Evolutionary conservation across 2,797 vertebrate species (phyloP).

Genomic region (Tympanoctomys barrerae): DNA sequence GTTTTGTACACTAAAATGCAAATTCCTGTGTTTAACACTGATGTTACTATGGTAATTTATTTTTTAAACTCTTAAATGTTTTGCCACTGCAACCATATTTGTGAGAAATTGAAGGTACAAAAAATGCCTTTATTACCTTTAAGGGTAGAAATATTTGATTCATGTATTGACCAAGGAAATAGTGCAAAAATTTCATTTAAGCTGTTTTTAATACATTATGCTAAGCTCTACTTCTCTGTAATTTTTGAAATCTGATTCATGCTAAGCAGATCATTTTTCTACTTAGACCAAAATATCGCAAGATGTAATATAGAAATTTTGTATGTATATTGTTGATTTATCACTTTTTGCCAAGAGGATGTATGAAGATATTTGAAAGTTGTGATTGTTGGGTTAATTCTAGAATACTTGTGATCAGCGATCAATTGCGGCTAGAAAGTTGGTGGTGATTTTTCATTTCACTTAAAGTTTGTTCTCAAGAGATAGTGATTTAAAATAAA

Average conservation of each 20-base stretch:
- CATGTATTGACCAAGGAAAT: conserved; percentile 81
- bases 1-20: conserved; percentile 83
- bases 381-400: conserved; percentile 2
- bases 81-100: conserved; percentile 83
- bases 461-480: conserved; percentile 79
- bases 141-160: conserved; percentile 83
- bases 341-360: background rate
- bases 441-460: conserved; percentile 82
- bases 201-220: conserved; percentile 73
- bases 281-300: conserved; percentile 66
- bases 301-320: conserved; percentile 66
- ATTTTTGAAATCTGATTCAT: conserved; percentile 78
- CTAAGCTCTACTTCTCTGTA: conserved; percentile 75
- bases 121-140: conserved; percentile 83
- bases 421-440: conserved; percentile 76
- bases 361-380: background rate
- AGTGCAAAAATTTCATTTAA: conserved; percentile 73
- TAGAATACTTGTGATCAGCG: conserved; percentile 49
- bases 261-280: conserved; percentile 72
- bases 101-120: conserved; percentile 82
- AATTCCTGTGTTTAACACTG: conserved; percentile 68
- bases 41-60: conserved; percentile 73
- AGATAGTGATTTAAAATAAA: conserved; percentile 81
- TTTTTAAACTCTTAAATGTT: conserved; percentile 85
- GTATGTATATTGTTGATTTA: conserved; percentile 71